Base-by-base conservation (phyloP, 2,797 vertebrate species). In the Crocidura indochinensis region DNA sequence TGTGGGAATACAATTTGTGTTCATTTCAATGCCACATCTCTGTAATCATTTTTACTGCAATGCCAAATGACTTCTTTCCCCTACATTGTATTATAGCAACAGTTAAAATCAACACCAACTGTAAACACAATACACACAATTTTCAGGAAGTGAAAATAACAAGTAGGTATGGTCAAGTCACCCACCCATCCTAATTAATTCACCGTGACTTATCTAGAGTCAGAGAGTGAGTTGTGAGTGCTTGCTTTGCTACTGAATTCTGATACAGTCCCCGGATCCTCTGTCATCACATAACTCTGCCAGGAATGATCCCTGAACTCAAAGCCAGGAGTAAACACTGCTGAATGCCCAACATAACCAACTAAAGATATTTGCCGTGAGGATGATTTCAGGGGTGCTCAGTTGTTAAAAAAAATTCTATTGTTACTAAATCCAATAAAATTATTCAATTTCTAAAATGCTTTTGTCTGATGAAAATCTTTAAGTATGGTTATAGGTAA, bases 1-100 rank as follows among this genome's bases (percentile, higher is more conserved):
- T 87, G 12, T 72, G 65, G 83, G 71, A 92, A 88, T 10, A 84
- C 51, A 92, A 0, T 91, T 90, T 86, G 68, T 86, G 62, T 90
- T 80, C 82, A 91, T 93, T 93, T 91, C 27, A 77, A 56, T 90
- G 82, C 85, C 82, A 72, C 73, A 93, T 79, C 78, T 72, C 56
- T 81, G 20, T 64, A 75, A 60, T 93, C 88, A 68, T 80, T 91
- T 47, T 87, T 87, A 95, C 91, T 69, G 79, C 19, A 14, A 78
- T 85, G 27, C 83, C 53, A 60, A 60, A 20, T 60, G 56, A 19
- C 19, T 60, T 60, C 17, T 60, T 60, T 17, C 20, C 22, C 22
- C 56, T 60, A 60, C 56, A 60, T 60, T 51, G 56, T 60, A 8
- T 60, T 60, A 60, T 15, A 84, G 83, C 67, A 77, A 69, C 60